Conservation (phyloP, 2,797 vertebrate species). For the Pristis pectinata region DNA sequence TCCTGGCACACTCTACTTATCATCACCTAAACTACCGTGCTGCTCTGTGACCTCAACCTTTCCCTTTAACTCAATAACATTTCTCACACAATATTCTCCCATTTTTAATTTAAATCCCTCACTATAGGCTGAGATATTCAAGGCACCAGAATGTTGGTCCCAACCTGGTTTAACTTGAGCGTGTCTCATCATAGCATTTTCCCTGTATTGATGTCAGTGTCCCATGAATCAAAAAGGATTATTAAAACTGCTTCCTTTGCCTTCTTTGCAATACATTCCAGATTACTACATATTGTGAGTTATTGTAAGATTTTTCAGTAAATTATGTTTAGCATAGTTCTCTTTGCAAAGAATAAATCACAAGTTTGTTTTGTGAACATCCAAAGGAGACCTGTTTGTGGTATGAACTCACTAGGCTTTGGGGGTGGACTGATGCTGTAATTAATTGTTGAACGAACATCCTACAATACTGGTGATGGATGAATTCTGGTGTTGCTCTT, state of each 20-base stretch:
- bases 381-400: neutral
- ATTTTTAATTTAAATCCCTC: no score
- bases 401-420: neutral
- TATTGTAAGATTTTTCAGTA: neutral
- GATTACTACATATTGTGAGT: neutral
- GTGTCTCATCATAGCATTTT: neutral
- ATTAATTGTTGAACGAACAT: neutral
- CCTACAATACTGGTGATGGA: neutral
- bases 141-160: neutral
- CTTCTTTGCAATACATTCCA: neutral
- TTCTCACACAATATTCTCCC: no score
- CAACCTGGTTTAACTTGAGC: neutral
- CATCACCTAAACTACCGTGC: no score
- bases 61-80: no score
- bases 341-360: neutral
- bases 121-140: neutral
- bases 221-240: neutral
- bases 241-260: neutral
- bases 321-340: slow-evolving; percentile 1
- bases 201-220: neutral
- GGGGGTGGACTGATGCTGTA: neutral
- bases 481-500: neutral
- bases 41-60: no score
- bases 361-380: neutral
- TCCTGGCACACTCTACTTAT: no score